A percentile compares a stretch with the other conserved stretches of the same genome.
phyloP scores from a whole-genome alignment of 2,113 vertebrate species.

The Scomber colias region DNA sequence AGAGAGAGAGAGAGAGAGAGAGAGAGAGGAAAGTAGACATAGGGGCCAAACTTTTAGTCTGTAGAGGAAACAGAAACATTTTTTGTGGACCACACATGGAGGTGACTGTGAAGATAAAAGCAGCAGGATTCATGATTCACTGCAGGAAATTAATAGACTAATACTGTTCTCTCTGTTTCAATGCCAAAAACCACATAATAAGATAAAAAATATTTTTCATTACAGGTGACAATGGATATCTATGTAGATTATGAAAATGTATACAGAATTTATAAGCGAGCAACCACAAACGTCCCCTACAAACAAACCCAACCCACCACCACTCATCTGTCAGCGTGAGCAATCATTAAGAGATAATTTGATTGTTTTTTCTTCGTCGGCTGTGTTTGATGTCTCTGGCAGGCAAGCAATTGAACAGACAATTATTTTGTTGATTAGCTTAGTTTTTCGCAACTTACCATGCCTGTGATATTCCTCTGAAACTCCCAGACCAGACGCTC shows the following conservation, averaged over 20 bases:
- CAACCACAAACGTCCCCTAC: slow-evolving; percentile 28
- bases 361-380: slow-evolving; percentile 75
- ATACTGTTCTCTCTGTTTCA: slow-evolving; percentile 66
- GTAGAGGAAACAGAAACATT: slow-evolving; percentile 69
- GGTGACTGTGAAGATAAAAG: slow-evolving; percentile 66
- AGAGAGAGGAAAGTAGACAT: slow-evolving; percentile 41
- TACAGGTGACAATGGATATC: slow-evolving; percentile 78
- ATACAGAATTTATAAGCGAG: slow-evolving; percentile 34
- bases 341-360: slow-evolving; percentile 82
- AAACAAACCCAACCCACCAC: slow-evolving; percentile 46
- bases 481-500: slow-evolving; percentile 82
- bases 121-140: slow-evolving; percentile 78
- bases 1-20: slow-evolving; percentile 15
- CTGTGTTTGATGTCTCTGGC: slow-evolving; percentile 78
- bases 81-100: slow-evolving; percentile 80
- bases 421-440: slow-evolving; percentile 83
- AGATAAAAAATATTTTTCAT: slow-evolving; percentile 68
- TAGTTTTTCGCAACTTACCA: slow-evolving; percentile 77
- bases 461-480: slow-evolving; percentile 81
- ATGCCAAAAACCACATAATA: slow-evolving; percentile 68
- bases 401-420: slow-evolving; percentile 74
- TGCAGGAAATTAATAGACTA: slow-evolving; percentile 79
- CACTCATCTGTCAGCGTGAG: slow-evolving; percentile 76
- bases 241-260: slow-evolving; percentile 54
- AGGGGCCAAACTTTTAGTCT: slow-evolving; percentile 77